phyloP scores from a whole-genome alignment of 2,113 vertebrate species.

The Acanthochromis polyacanthus region DNA sequence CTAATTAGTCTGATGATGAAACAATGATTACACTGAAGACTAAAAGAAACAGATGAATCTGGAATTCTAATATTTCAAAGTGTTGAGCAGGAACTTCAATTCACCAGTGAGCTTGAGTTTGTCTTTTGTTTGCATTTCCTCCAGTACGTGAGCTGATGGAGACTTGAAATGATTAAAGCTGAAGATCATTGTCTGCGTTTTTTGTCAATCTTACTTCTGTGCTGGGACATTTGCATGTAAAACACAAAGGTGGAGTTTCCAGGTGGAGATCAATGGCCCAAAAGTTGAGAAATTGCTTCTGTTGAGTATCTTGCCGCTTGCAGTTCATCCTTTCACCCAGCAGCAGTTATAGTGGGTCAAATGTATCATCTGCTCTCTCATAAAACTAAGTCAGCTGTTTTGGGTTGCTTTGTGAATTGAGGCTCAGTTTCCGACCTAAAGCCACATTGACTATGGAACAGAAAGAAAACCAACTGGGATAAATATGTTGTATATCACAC shows the following conservation, averaged over 20 bases:
- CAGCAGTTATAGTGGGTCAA: neutral
- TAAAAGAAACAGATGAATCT: too few species aligned
- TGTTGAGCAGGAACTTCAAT: too few species aligned
- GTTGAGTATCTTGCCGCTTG: neutral
- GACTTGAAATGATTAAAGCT: too few species aligned
- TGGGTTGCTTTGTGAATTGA: slow-evolving; percentile 17
- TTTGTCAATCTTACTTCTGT: too few species aligned
- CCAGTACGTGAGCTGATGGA: too few species aligned
- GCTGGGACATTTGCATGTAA: neutral
- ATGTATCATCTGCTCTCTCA: slow-evolving; percentile 7
- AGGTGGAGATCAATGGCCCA: neutral
- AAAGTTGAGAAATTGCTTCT: neutral
- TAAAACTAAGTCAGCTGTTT: slow-evolving; percentile 34
- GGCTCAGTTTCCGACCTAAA: neutral
- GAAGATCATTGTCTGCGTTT: too few species aligned
- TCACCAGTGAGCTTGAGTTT: too few species aligned
- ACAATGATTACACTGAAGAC: too few species aligned
- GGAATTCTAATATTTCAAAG: too few species aligned
- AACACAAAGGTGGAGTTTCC: neutral
- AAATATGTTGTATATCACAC: too few species aligned
- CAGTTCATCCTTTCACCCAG: neutral
- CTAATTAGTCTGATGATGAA: too few species aligned
- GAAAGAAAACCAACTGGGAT: slow-evolving; percentile 2
- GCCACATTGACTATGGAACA: neutral
- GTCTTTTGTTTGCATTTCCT: too few species aligned